Conservation (phyloP, 1,140 invertebrate genomes). For the Hylyphantes graminicola region DNA sequence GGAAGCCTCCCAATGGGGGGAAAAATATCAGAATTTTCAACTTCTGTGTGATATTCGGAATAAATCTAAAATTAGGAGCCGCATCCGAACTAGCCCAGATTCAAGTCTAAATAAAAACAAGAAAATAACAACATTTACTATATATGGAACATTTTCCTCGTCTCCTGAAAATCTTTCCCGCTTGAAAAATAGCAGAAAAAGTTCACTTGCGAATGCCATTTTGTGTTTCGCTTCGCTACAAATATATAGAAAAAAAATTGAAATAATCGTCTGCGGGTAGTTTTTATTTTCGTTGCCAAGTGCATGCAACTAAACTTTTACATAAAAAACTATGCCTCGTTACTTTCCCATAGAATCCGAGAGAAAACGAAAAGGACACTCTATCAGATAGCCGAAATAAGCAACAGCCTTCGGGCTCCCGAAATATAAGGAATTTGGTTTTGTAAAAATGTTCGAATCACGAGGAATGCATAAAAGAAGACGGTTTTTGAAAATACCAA, state of each 20-base stretch:
- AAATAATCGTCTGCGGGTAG: background rate
- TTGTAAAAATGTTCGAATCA: too few species aligned
- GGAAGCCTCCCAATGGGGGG: constrained; percentile 6
- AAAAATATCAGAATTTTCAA: constrained; percentile 19
- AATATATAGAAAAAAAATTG: too few species aligned
- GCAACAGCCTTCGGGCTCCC: background rate
- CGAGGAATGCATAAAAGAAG: too few species aligned
- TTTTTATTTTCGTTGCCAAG: constrained; percentile 4
- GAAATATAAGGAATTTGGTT: background rate
- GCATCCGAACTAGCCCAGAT: background rate
- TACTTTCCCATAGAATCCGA: background rate
- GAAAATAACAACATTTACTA: constrained; percentile 21
- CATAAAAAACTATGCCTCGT: background rate
- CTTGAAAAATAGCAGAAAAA: too few species aligned
- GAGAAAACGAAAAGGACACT: background rate
- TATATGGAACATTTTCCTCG: background rate
- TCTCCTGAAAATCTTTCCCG: background rate
- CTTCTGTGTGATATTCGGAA: constrained; percentile 30
- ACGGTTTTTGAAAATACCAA: too few species aligned
- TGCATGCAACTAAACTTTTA: background rate
- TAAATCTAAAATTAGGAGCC: constrained; percentile 5
- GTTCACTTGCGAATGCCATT: too few species aligned
- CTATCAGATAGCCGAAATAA: background rate
- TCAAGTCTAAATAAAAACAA: constrained; percentile 35
- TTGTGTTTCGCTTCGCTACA: too few species aligned